A percentile compares a stretch with the other conserved stretches of the same genome.
phyloP scores from a whole-genome alignment of 2,888 invertebrate genomes.

The Noctua fimbriata region DNA sequence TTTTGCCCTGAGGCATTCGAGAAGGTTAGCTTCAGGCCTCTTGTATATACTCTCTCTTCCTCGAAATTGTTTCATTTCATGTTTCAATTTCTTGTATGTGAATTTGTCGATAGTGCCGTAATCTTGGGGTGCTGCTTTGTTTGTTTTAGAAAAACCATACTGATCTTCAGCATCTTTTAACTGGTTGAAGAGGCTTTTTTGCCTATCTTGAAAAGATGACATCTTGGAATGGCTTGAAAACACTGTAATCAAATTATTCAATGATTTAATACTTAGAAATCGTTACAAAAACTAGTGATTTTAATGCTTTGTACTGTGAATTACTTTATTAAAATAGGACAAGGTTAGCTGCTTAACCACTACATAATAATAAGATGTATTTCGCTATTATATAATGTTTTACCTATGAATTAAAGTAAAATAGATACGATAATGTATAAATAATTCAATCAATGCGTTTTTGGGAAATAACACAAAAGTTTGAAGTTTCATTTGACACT shows the following conservation, averaged over 20 bases:
- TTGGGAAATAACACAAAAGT: slow-evolving; percentile 1
- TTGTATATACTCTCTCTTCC: slow-evolving; percentile 95
- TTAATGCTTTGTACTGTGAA: neutral
- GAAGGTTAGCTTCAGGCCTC: slow-evolving; percentile 92
- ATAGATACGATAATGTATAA: neutral
- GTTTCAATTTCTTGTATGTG: slow-evolving; percentile 83
- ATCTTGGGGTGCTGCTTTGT: slow-evolving; percentile 77
- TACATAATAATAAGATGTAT: neutral
- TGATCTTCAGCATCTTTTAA: slow-evolving; percentile 92
- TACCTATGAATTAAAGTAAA: slow-evolving; percentile 1
- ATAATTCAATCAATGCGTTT: slow-evolving; percentile 9
- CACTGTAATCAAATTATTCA: slow-evolving; percentile 31
- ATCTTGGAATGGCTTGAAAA: slow-evolving; percentile 66
- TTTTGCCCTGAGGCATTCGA: slow-evolving; percentile 88
- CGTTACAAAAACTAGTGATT: neutral
- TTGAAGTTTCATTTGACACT: slow-evolving; percentile 29
- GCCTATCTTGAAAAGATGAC: slow-evolving; percentile 90
- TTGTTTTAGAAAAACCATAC: slow-evolving; percentile 81
- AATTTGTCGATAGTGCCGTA: slow-evolving; percentile 80
- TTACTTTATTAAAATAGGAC: neutral
- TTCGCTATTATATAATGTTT: neutral
- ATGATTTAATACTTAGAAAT: neutral
- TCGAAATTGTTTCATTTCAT: slow-evolving; percentile 91
- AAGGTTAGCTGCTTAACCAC: neutral
- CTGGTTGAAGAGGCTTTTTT: slow-evolving; percentile 93